These are phyloP conservation scores for Styela clava DNA, from an alignment of 23 tunicate genomes.

Conservation along the genomic window DNA sequence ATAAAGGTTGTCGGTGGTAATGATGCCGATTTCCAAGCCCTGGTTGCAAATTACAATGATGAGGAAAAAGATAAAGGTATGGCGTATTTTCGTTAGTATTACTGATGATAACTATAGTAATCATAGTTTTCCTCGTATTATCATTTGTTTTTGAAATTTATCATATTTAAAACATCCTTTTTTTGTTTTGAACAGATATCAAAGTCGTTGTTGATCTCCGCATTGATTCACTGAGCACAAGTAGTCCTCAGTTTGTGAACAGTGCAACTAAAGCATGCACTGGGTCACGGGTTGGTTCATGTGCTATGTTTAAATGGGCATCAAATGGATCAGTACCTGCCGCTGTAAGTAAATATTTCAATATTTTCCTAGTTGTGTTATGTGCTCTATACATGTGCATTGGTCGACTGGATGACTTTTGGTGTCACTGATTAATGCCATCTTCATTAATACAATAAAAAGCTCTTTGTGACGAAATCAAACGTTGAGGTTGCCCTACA, in stretches of 20 bases:
- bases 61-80: not conserved
- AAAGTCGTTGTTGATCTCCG: slow-evolving; percentile 32
- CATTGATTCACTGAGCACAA: slow-evolving; percentile 34
- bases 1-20: slow-evolving; percentile 2
- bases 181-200: slow-evolving; percentile 5
- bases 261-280: slow-evolving; percentile 34
- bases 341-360: not conserved
- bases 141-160: too few species aligned
- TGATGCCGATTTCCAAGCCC: slow-evolving; percentile 12
- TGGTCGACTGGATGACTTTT: too few species aligned
- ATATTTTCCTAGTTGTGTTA: too few species aligned
- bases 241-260: not conserved
- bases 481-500: too few species aligned
- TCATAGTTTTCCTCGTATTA: too few species aligned
- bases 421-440: too few species aligned
- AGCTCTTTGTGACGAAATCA: too few species aligned
- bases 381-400: too few species aligned
- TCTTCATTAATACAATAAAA: too few species aligned
- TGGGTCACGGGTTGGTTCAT: not conserved
- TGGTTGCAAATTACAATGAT: slow-evolving; percentile 16
- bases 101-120: not conserved
- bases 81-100: too few species aligned
- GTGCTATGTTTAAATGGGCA: slow-evolving; percentile 4
- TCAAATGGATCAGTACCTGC: not conserved
- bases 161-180: too few species aligned